These are phyloP conservation scores for Cyrtonyx montezumae DNA, from an alignment of 2,113 vertebrate genomes.

Conservation along the genomic window DNA sequence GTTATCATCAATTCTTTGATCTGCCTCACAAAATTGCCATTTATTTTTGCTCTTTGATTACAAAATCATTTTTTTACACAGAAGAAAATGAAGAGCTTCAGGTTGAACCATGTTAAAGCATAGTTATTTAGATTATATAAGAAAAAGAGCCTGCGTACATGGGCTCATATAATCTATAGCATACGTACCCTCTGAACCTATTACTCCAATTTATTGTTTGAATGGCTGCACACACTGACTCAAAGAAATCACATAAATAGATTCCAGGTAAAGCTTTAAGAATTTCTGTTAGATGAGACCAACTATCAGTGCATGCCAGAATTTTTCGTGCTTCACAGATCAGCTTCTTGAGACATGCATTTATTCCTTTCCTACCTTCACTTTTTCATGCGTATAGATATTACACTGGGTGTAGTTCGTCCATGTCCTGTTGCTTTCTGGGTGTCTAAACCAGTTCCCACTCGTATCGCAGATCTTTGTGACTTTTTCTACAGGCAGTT, in stretches of 20 bases:
- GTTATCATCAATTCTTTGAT: background rate
- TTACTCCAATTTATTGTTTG: background rate
- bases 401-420: conserved; percentile 95
- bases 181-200: background rate
- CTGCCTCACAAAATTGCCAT: background rate
- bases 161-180: background rate
- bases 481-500: conserved; percentile 85
- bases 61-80: background rate
- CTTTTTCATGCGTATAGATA: conserved; percentile 82
- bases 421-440: conserved; percentile 94
- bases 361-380: conserved; percentile 80
- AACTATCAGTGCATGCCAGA: background rate
- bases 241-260: background rate
- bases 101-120: background rate
- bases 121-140: fast-evolving
- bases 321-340: background rate
- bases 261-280: background rate
- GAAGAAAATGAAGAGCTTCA: background rate
- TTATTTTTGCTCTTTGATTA: background rate
- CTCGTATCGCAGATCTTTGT: conserved; percentile 90
- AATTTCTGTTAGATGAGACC: background rate
- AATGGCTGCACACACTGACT: background rate
- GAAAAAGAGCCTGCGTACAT: background rate
- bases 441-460: conserved; percentile 94
- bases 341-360: background rate